phyloP scores from a whole-genome alignment of 2,113 vertebrate species.

The Phasianus colchicus region DNA sequence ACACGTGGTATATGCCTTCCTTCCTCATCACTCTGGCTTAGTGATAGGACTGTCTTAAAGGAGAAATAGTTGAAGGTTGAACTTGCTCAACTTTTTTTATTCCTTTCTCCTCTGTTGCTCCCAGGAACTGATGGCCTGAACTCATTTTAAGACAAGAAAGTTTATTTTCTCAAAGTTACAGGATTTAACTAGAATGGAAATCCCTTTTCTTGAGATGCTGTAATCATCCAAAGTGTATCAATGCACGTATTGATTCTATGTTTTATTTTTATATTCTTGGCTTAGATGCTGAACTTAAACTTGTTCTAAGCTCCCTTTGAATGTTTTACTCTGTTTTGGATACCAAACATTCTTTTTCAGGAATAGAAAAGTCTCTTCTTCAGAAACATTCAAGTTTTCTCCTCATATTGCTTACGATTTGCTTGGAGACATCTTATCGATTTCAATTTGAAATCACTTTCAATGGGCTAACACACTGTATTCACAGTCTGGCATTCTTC shows the following conservation, averaged over 20 bases:
- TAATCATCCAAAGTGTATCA: neutral
- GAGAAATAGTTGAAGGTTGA: neutral
- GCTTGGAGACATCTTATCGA: neutral
- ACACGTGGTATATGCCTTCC: neutral
- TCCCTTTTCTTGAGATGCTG: neutral
- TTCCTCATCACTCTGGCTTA: neutral
- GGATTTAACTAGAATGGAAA: neutral
- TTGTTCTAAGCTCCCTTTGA: neutral
- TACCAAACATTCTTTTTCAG: neutral
- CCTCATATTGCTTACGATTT: neutral
- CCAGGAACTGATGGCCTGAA: neutral
- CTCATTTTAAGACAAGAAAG: neutral
- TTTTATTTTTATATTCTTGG: neutral
- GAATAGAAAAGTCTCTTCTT: neutral
- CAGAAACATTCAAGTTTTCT: neutral
- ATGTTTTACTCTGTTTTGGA: neutral
- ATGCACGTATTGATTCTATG: no score
- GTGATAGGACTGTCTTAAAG: neutral
- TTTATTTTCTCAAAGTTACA: neutral
- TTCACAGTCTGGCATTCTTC: neutral
- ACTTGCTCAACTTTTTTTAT: slow-evolving; percentile 22
- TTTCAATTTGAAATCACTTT: neutral
- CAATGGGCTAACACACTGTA: neutral
- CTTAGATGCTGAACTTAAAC: neutral
- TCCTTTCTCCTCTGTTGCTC: neutral